A percentile compares a stretch with the other conserved stretches of the same genome.
These are phyloP conservation scores for Philotrypesis tridentata DNA, from an alignment of 1,140 invertebrate genomes.

Conservation along the genomic window DNA sequence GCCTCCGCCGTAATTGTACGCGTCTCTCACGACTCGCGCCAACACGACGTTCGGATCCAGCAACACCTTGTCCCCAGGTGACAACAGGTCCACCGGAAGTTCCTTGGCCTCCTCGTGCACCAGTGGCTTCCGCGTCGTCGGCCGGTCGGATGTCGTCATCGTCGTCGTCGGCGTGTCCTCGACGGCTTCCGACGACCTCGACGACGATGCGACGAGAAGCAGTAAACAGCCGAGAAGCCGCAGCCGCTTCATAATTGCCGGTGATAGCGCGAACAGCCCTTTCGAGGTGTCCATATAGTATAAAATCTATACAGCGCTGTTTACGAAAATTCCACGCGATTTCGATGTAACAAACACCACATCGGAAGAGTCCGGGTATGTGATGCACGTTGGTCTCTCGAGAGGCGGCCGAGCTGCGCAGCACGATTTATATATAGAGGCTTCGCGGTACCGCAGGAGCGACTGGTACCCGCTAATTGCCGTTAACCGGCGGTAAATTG, in stretches of 20 bases:
- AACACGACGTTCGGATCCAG: constrained; percentile 55
- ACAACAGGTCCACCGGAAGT: constrained; percentile 51
- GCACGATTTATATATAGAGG: constrained; percentile 35
- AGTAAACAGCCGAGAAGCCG: neutral
- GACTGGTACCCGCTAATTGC: neutral
- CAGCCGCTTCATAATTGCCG: neutral
- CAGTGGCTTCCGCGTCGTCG: neutral
- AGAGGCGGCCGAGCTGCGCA: neutral
- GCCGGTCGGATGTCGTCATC: neutral
- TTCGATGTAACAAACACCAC: too few relatives aligned
- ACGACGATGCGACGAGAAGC: constrained; percentile 12
- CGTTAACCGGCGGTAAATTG: neutral
- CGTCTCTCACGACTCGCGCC: constrained; percentile 49
- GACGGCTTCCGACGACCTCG: constrained; percentile 4
- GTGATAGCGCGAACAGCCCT: neutral
- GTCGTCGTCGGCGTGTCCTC: constrained; percentile 5
- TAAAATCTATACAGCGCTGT: too few relatives aligned
- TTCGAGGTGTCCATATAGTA: too few relatives aligned
- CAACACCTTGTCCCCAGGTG: constrained; percentile 50
- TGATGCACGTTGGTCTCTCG: too few relatives aligned
- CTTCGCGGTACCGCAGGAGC: neutral
- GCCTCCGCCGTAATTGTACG: neutral
- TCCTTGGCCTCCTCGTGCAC: constrained; percentile 11
- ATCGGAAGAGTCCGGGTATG: neutral
- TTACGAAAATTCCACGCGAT: too few relatives aligned